Base-by-base conservation (phyloP, 2,797 vertebrate genomes). In the Chelonia mydas region DNA sequence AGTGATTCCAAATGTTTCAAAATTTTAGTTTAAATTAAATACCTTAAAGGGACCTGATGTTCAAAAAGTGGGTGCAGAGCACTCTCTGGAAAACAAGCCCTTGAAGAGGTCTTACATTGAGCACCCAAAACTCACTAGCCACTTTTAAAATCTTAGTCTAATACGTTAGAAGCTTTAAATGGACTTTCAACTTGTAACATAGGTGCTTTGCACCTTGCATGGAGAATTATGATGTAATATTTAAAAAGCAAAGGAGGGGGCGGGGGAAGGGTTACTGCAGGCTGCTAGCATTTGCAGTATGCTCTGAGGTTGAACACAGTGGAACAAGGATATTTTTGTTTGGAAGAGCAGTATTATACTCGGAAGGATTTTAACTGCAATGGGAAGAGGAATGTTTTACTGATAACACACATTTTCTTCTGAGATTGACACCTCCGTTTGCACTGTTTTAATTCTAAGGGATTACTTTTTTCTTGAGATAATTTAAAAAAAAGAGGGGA, bases 51-150 rank as follows among this genome's bases (percentile, higher is more conserved):
- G 23, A 51, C n/a, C 15, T 3, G 4, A 0, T 12, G 82, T 65
- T 50, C 49, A 54, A 86, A 49, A 57, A 90, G 72, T 4, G 23
- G 25, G 11, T 27, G 1, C 15, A 74, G 25, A 19, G 7, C 7
- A 3, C 61, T 81, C 37, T 68, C 49, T 76, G 55, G 5, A 25
- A 81, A 28, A 0, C 1, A 78, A 49, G 21, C 0, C 0, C 27
- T 31, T 0, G 28, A 31, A 31, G 17, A 3, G 15, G 15, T 33
- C 47, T 78, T 41, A 74, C 8, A 41, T 25, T 74, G 68, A 45
- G 68, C 25, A 45, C 72, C 41, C 25, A 76, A 76, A 76, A 45
- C 72, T 76, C 25, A 47, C 12, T 45, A 76, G 21, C 21, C 23
- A 25, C 65, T 41, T 45, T 76, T 76, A 45, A 25, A 47, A 27